A percentile compares a stretch with the other conserved stretches of the same genome.
Evolutionary conservation across 2,888 invertebrate species (phyloP).

Genomic region (Aleiodes alternator): DNA sequence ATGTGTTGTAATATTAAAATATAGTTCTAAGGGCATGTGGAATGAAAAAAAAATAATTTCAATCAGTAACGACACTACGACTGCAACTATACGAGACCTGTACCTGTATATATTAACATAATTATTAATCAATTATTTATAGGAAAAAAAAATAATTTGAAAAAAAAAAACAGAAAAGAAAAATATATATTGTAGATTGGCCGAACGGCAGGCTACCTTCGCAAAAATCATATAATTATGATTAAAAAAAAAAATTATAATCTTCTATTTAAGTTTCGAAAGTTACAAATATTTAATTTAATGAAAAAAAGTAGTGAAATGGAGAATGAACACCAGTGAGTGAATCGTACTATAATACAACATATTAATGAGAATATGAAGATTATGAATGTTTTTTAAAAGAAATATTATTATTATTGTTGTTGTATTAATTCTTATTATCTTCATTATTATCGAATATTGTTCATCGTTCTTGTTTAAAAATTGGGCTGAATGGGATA

Average conservation of each 20-base stretch:
- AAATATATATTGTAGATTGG: slow-evolving; percentile 48
- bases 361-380: too few relatives aligned
- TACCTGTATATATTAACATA: slow-evolving; percentile 75
- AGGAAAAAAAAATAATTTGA: slow-evolving; percentile 52
- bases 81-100: slow-evolving; percentile 76
- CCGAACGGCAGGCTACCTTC: slow-evolving; percentile 68
- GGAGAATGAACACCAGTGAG: too few relatives aligned
- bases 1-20: slow-evolving; percentile 32
- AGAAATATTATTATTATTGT: too few relatives aligned
- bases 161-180: slow-evolving; percentile 33
- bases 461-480: slow-evolving; percentile 26
- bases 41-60: slow-evolving; percentile 38
- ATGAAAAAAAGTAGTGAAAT: too few relatives aligned
- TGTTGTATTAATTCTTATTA: too few relatives aligned
- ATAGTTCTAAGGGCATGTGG: background rate
- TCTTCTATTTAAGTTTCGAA: too few relatives aligned
- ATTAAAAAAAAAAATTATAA: slow-evolving; percentile 18
- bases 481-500: slow-evolving; percentile 41
- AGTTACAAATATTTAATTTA: too few relatives aligned
- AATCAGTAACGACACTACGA: slow-evolving; percentile 74
- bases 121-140: slow-evolving; percentile 68
- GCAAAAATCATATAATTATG: slow-evolving; percentile 55
- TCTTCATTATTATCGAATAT: slow-evolving; percentile 34
- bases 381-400: too few relatives aligned
- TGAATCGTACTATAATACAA: too few relatives aligned